These are phyloP conservation scores for Epiblema foenella DNA, from an alignment of 2,888 invertebrate species.

Conservation along the genomic window DNA sequence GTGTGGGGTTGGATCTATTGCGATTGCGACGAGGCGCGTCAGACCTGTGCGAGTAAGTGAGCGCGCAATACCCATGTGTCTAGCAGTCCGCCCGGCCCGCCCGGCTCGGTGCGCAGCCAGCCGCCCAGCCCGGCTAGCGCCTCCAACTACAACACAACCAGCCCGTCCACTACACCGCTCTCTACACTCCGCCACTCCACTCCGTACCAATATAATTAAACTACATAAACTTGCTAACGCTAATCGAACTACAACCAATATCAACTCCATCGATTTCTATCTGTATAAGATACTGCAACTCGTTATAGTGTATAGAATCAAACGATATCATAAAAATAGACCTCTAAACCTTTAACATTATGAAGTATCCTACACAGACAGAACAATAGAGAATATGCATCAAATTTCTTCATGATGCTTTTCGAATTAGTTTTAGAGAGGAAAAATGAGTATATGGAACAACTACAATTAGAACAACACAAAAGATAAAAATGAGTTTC, in stretches of 20 bases:
- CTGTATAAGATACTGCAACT: background rate
- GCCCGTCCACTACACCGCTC: slow-evolving; percentile 58
- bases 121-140: slow-evolving; percentile 82
- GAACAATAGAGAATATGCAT: too few relatives aligned
- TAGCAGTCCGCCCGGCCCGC: slow-evolving; percentile 72
- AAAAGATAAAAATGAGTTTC: too few relatives aligned
- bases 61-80: slow-evolving; percentile 86
- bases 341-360: too few relatives aligned
- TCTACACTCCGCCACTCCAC: slow-evolving; percentile 22
- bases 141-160: slow-evolving; percentile 82
- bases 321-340: too few relatives aligned
- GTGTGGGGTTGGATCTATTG: slow-evolving; percentile 55
- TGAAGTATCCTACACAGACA: too few relatives aligned
- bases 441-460: too few relatives aligned
- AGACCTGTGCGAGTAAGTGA: slow-evolving; percentile 85
- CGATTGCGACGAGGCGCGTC: slow-evolving; percentile 64
- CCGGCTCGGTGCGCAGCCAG: slow-evolving; percentile 81
- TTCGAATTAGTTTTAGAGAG: too few relatives aligned
- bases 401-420: too few relatives aligned
- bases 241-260: slow-evolving; percentile 18
- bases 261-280: background rate
- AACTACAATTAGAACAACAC: too few relatives aligned
- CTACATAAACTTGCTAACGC: slow-evolving; percentile 18
- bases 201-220: slow-evolving; percentile 26
- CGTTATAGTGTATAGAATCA: background rate